phyloP scores from a whole-genome alignment of 92 coral and sea anemone genomes.

The Bergia puertoricense region DNA sequence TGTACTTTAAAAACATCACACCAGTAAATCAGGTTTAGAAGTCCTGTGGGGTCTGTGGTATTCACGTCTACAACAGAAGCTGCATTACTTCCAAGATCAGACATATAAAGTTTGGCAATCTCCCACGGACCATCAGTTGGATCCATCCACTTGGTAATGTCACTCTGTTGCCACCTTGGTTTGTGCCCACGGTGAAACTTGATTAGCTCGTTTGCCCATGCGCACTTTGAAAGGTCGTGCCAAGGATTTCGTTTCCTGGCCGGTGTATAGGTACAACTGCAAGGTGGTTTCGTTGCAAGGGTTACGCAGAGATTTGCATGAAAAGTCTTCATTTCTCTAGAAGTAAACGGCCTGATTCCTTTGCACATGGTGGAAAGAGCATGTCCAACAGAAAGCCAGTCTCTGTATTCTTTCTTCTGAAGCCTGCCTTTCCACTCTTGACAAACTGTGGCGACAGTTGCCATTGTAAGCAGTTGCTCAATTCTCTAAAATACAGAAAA shows the following conservation, averaged over 20 bases:
- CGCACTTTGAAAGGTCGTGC: conserved; percentile 59
- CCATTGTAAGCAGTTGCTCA: conserved; percentile 5
- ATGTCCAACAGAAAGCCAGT: conserved; percentile 87
- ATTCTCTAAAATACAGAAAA: background rate
- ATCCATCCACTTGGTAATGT: conserved; percentile 69
- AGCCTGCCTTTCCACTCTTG: conserved; percentile 48
- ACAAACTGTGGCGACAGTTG: conserved; percentile 39
- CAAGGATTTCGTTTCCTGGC: conserved; percentile 52
- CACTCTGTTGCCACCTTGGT: conserved; percentile 82
- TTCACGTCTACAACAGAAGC: conserved; percentile 49
- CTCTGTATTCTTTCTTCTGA: conserved; percentile 63
- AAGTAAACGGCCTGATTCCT: conserved; percentile 68
- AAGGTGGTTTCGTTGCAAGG: conserved; percentile 44
- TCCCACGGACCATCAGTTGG: conserved; percentile 81
- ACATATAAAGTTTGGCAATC: conserved; percentile 83
- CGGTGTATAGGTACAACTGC: conserved; percentile 51
- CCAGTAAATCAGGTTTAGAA: conserved; percentile 71
- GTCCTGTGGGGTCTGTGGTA: conserved; percentile 75
- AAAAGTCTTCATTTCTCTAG: conserved; percentile 47
- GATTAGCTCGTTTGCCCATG: conserved; percentile 73
- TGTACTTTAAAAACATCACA: conserved; percentile 65
- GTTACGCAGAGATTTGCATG: conserved; percentile 46
- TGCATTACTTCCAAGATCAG: conserved; percentile 56
- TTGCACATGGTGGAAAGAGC: conserved; percentile 58
- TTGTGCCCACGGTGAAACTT: conserved; percentile 45